phyloP scores from a whole-genome alignment of 2,888 invertebrate species.

The Volucella inanis region DNA sequence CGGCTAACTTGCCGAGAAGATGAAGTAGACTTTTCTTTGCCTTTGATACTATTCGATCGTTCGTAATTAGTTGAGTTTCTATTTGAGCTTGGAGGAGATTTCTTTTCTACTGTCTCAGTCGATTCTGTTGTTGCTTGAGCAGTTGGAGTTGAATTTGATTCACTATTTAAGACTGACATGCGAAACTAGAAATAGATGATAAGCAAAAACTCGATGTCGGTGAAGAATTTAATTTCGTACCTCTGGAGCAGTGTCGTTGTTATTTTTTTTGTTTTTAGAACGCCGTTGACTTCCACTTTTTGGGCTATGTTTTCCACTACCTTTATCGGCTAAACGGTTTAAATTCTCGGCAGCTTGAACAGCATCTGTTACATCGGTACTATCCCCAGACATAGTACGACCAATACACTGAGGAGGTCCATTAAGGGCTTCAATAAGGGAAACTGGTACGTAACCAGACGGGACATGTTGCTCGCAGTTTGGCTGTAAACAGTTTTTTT shows the following conservation, averaged over 20 bases:
- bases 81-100: conserved; percentile 80
- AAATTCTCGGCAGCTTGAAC: conserved; percentile 83
- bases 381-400: conserved; percentile 82
- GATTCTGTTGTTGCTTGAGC: conserved; percentile 83
- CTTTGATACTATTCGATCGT: conserved; percentile 66
- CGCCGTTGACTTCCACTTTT: conserved; percentile 79
- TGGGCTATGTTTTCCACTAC: conserved; percentile 81
- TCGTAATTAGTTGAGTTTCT: conserved; percentile 64
- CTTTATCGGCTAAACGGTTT: conserved; percentile 76
- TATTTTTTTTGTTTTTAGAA: conserved; percentile 80
- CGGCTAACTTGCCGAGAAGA: conserved; percentile 82
- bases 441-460: conserved; percentile 95
- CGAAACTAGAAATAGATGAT: conserved; percentile 84
- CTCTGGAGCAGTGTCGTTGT: conserved; percentile 76
- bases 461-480: conserved; percentile 87
- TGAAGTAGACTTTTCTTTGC: conserved; percentile 78
- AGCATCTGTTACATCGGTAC: conserved; percentile 84
- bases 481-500: conserved; percentile 65
- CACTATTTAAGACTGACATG: conserved; percentile 88
- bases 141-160: conserved; percentile 82
- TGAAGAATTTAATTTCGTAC: conserved; percentile 4
- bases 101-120: conserved; percentile 80
- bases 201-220: neutral
- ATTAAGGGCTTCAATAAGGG: conserved; percentile 97
- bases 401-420: conserved; percentile 87